Base-by-base conservation (phyloP, 2,113 vertebrate species). In the Ptychochromis oligacanthus region DNA sequence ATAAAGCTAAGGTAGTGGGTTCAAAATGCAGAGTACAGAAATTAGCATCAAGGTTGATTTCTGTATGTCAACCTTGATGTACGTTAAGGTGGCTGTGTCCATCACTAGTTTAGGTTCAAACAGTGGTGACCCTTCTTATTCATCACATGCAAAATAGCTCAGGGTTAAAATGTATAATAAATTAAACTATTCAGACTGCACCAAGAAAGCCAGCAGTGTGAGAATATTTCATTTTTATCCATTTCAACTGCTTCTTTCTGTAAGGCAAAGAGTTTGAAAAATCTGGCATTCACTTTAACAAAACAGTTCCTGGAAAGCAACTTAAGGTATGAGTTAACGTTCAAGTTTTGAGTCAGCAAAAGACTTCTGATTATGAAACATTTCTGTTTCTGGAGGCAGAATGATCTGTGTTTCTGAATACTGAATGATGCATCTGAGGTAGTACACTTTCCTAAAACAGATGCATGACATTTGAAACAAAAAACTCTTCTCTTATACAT, bases 361-460 rank as follows among this genome's bases (percentile, higher is more conserved):
- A 28, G 57, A 79, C 40, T 70, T 88, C 24, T 87, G 82, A 87
- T 85, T 80, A 80, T 72, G 75, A 83, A 87, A 82, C 58, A 24
- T 28, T 75, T 90, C 55, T 76, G 24, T 70, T 84, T 80, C 78
- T 82, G 76, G 75, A 87, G 82, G 86, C 80, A 79, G 80, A 87
- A 34, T 18, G 79, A 80, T 81, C 62, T 1, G 24, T 46, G 72
- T 62, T 82, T 82, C 70, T 80, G 79, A 76, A 87, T 52, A 72
- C 64, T 67, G 72, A 82, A 82, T 76, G 81, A 86, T 74, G 59
- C 81, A 88, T 83, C 64, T 22, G 61, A 79, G 77, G 54, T 20
- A 76, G 67, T 26, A 57, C 67, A 22, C 52, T 75, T 65, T 77
- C 36, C 82, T 38, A 81, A 87, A 88, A 89, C 64, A 90, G 75